Percentiles rank a stretch among this genome's conserved stretches.
Conservation (phyloP, 2,113 vertebrate genomes). For the Pelecanoides urinatrix region DNA sequence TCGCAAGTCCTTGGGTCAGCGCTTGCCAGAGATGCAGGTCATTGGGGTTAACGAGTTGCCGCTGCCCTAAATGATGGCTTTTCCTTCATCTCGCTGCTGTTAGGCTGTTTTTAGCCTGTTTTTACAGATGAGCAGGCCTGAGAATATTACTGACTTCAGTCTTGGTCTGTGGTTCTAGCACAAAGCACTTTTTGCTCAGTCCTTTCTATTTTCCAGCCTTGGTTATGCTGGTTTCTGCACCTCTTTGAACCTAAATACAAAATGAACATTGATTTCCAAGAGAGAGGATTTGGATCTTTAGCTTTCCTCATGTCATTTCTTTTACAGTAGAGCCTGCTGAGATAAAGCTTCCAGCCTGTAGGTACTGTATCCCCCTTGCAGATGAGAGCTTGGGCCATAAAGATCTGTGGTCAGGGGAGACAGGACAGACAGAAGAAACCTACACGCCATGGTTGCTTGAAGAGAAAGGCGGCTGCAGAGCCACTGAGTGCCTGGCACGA, state of each 20-base stretch:
- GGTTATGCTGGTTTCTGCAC: background rate
- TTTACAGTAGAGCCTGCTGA: background rate
- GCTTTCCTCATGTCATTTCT: background rate
- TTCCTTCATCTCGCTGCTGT: background rate
- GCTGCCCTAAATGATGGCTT: slow-evolving; percentile 46
- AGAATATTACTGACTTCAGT: background rate
- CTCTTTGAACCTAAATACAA: background rate
- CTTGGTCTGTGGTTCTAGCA: background rate
- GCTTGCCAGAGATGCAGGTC: slow-evolving; percentile 30
- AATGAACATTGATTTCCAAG: background rate
- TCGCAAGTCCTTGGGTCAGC: slow-evolving; percentile 13
- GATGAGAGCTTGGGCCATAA: background rate
- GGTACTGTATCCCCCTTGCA: background rate
- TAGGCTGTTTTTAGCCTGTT: slow-evolving; percentile 17
- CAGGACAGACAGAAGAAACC: background rate
- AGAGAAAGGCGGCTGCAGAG: background rate
- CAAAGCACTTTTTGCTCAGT: background rate
- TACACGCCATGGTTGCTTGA: accelerated
- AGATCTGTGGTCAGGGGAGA: background rate
- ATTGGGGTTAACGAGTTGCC: slow-evolving; percentile 58
- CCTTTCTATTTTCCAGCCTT: background rate
- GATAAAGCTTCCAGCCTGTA: background rate
- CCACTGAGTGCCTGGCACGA: accelerated
- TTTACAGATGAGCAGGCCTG: background rate
- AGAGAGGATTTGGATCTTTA: background rate